Evolutionary conservation across 23 tunicate genomes (phyloP).

Genomic region (Trididemnum clinides): DNA sequence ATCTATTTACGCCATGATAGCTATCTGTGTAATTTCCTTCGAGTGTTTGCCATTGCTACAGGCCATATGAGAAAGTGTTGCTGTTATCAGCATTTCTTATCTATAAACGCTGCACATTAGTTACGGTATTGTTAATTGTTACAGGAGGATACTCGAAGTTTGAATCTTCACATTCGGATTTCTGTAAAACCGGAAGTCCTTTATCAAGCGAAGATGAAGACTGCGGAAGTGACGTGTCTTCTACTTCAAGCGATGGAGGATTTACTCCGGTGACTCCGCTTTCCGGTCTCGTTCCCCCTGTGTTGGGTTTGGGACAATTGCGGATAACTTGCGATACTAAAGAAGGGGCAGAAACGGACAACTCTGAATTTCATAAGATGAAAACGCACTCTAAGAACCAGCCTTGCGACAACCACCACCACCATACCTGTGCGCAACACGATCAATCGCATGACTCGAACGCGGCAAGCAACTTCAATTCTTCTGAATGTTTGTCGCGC

Average conservation of each 20-base stretch:
- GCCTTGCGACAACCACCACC: constrained; percentile 59
- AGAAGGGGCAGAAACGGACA: constrained; percentile 42
- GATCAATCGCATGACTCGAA: constrained; percentile 70
- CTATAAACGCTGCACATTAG: neutral
- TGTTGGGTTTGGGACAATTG: constrained; percentile 65
- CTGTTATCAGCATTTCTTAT: neutral
- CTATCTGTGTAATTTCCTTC: too few species aligned
- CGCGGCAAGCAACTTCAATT: constrained; percentile 48
- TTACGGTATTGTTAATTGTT: neutral
- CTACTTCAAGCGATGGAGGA: constrained; percentile 49
- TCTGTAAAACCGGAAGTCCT: constrained; percentile 51
- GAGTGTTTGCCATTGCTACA: neutral
- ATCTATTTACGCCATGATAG: too few species aligned
- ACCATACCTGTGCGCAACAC: constrained; percentile 36
- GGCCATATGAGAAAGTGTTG: too few species aligned
- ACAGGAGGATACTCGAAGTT: constrained; percentile 80
- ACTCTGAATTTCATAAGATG: neutral
- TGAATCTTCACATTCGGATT: constrained; percentile 59
- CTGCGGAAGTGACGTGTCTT: constrained; percentile 67
- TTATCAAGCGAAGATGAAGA: constrained; percentile 73
- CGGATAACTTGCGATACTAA: constrained; percentile 54
- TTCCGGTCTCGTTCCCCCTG: constrained; percentile 32
- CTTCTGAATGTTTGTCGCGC: constrained; percentile 38
- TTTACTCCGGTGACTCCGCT: constrained; percentile 61
- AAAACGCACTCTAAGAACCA: constrained; percentile 5